Evolutionary conservation across 2,113 vertebrate genomes (phyloP).

Genomic region (Limnothrissa miodon): DNA sequence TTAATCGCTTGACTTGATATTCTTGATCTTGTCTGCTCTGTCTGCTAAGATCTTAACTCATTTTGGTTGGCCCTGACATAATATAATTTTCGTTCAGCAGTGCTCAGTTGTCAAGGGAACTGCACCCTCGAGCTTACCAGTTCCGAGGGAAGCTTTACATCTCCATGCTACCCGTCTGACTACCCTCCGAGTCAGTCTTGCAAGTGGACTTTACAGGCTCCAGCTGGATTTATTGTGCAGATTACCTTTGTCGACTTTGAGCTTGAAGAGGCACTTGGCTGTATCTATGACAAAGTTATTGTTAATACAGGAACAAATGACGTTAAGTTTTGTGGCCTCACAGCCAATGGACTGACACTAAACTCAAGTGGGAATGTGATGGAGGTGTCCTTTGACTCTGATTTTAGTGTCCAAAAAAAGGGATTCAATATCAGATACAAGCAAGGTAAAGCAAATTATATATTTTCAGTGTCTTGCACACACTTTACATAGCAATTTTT

Average conservation of each 20-base stretch:
- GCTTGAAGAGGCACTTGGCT: slow-evolving; percentile 88
- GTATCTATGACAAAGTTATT: slow-evolving; percentile 87
- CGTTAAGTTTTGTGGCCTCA: slow-evolving; percentile 86
- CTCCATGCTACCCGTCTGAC: slow-evolving; percentile 87
- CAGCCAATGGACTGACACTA: slow-evolving; percentile 87
- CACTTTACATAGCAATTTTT: background rate
- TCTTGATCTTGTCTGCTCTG: slow-evolving; percentile 20
- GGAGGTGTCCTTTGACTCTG: slow-evolving; percentile 86
- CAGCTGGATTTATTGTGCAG: slow-evolving; percentile 88
- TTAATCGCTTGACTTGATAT: background rate
- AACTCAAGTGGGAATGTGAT: slow-evolving; percentile 91
- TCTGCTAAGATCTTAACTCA: background rate
- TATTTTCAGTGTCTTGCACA: background rate
- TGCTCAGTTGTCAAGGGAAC: slow-evolving; percentile 72
- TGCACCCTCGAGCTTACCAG: slow-evolving; percentile 77
- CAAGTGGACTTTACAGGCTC: slow-evolving; percentile 86
- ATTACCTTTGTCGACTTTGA: slow-evolving; percentile 93
- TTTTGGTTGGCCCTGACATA: slow-evolving; percentile 1
- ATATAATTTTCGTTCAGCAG: slow-evolving; percentile 63
- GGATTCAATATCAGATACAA: slow-evolving; percentile 88
- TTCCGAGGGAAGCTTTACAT: slow-evolving; percentile 80
- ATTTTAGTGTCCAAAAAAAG: slow-evolving; percentile 96
- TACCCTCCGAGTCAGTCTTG: slow-evolving; percentile 86
- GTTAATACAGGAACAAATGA: slow-evolving; percentile 77
- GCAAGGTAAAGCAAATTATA: slow-evolving; percentile 69